phyloP scores from a whole-genome alignment of 2,797 vertebrate species.

The Amniataba percoides region DNA sequence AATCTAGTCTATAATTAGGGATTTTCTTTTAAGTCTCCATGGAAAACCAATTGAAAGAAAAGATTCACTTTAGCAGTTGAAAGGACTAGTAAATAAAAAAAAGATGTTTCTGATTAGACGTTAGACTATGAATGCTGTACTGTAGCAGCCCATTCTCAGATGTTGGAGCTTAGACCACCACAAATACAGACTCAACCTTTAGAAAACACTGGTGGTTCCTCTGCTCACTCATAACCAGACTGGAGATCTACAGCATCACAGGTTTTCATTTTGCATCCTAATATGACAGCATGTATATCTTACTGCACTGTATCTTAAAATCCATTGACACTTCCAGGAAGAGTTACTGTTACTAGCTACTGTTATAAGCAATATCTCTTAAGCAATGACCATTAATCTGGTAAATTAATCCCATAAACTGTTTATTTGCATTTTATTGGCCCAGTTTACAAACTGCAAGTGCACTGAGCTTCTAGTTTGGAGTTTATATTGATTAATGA shows the following conservation, averaged over 20 bases:
- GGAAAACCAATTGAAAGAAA: neutral
- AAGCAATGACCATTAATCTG: neutral
- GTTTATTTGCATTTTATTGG: neutral
- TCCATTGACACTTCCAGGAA: neutral
- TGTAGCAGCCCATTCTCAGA: neutral
- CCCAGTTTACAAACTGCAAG: neutral
- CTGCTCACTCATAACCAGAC: neutral
- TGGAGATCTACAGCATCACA: neutral
- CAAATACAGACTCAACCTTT: no score
- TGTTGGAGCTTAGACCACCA: no score
- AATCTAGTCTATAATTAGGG: no score
- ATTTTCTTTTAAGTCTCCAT: neutral
- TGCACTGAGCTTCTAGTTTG: neutral
- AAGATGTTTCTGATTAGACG: no score
- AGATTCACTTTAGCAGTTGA: neutral
- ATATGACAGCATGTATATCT: neutral
- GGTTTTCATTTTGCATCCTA: neutral
- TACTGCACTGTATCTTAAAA: neutral
- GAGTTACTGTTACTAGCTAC: neutral
- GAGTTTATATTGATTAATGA: neutral
- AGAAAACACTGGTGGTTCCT: neutral
- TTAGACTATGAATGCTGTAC: neutral
- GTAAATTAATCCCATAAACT: neutral
- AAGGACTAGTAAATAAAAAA: no score
- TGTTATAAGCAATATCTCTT: neutral